Evolutionary conservation across 53 echinoderm and acorn worm species (phyloP).

Genomic region (Henricia sp.): DNA sequence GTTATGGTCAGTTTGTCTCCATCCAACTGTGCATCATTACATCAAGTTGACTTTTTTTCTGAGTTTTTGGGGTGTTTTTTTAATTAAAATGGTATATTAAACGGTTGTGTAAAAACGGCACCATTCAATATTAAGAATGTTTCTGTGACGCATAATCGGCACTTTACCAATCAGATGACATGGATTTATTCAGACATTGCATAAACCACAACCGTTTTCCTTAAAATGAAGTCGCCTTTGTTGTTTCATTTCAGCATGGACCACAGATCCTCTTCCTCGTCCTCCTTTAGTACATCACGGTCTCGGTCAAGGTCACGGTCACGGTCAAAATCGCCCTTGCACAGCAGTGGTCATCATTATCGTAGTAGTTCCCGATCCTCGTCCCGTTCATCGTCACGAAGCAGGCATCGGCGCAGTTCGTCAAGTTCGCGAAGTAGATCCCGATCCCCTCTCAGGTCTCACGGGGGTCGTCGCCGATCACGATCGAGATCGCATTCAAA

Average conservation of each 20-base stretch:
- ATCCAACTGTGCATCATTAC: no score
- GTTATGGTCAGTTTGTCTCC: no score
- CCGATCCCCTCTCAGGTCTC: constrained; percentile 33
- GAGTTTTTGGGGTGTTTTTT: no score
- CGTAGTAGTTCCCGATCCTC: constrained; percentile 40
- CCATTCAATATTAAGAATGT: no score
- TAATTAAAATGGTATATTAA: no score
- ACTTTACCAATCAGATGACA: no score
- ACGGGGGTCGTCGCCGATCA: constrained; percentile 37
- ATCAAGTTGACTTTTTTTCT: no score
- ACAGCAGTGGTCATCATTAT: background rate
- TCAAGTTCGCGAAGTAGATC: constrained; percentile 34
- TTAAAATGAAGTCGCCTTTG: no score
- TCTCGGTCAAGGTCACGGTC: constrained; percentile 34
- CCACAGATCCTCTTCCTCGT: constrained; percentile 35
- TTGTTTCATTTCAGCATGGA: constrained; percentile 32
- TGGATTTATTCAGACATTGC: no score
- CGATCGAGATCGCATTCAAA: constrained; percentile 44
- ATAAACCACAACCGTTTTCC: no score
- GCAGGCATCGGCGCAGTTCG: constrained; percentile 14
- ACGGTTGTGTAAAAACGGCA: no score
- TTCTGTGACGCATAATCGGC: no score
- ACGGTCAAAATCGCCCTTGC: background rate
- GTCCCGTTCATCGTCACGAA: constrained; percentile 49
- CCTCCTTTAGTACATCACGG: constrained; percentile 49